phyloP scores from a whole-genome alignment of 2,888 invertebrate genomes.

The Subacronicta megacephala region DNA sequence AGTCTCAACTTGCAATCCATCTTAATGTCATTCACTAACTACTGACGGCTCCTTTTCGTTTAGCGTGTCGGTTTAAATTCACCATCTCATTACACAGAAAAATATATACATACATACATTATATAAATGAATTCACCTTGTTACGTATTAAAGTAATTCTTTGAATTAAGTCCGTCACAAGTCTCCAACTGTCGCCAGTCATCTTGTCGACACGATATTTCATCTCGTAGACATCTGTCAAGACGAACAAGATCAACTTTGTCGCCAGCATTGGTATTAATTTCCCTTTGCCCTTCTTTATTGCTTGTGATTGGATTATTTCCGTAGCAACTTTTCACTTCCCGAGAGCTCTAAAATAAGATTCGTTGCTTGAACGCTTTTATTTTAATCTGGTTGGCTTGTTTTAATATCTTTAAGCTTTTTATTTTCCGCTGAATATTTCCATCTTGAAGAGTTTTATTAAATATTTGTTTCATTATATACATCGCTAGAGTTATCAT shows the following conservation, averaged over 20 bases:
- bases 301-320: slow-evolving; percentile 85
- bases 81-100: slow-evolving; percentile 35
- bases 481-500: slow-evolving; percentile 14
- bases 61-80: slow-evolving; percentile 37
- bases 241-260: slow-evolving; percentile 79
- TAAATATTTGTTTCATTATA: slow-evolving; percentile 41
- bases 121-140: slow-evolving; percentile 29
- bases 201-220: slow-evolving; percentile 74
- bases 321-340: slow-evolving; percentile 78
- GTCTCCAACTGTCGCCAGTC: slow-evolving; percentile 57
- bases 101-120: slow-evolving; percentile 11
- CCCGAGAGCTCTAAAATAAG: slow-evolving; percentile 72
- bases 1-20: slow-evolving; percentile 29
- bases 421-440: slow-evolving; percentile 52
- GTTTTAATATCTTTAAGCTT: slow-evolving; percentile 57
- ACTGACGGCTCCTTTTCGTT: slow-evolving; percentile 36
- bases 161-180: slow-evolving; percentile 58
- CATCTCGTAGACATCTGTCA: slow-evolving; percentile 82
- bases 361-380: slow-evolving; percentile 65
- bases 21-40: slow-evolving; percentile 24
- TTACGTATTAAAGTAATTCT: slow-evolving; percentile 51
- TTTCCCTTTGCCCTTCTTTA: slow-evolving; percentile 81
- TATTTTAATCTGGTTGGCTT: slow-evolving; percentile 64
- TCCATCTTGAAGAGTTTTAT: slow-evolving; percentile 46
- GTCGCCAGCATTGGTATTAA: slow-evolving; percentile 81